These are phyloP conservation scores for Rhinophrynus dorsalis DNA, from an alignment of 2,797 vertebrate species.

Conservation along the genomic window DNA sequence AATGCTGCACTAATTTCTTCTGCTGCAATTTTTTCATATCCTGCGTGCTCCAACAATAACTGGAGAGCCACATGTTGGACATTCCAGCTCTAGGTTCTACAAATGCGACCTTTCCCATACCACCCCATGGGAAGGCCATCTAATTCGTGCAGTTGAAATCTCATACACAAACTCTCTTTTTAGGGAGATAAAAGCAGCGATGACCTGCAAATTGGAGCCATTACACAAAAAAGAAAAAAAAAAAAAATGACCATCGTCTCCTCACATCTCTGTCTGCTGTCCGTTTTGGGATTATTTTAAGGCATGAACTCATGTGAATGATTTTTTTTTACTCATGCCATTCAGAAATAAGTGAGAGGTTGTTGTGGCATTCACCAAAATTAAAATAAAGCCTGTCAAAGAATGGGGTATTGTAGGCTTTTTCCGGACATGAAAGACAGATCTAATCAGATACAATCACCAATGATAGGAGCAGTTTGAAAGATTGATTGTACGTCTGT, in stretches of 20 bases:
- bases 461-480: conserved; percentile 36
- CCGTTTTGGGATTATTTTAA: conserved; percentile 17
- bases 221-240: conserved; percentile 4
- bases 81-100: too few species aligned
- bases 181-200: conserved; percentile 15
- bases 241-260: background rate
- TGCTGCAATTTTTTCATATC: too few species aligned
- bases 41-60: too few species aligned
- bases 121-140: background rate
- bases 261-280: conserved; percentile 7
- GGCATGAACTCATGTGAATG: conserved; percentile 30
- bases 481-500: conserved; percentile 47
- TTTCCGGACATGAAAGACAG: conserved; percentile 46
- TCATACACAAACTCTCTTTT: background rate
- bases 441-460: conserved; percentile 38
- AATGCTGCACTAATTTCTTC: too few species aligned
- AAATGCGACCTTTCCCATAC: background rate
- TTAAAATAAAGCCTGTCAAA: conserved; percentile 18
- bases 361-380: conserved; percentile 32
- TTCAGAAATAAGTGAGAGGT: conserved; percentile 34
- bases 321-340: conserved; percentile 9
- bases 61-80: too few species aligned
- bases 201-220: conserved; percentile 27
- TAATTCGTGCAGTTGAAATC: background rate
- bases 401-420: conserved; percentile 35